Base-by-base conservation (phyloP, 2,113 vertebrate genomes). In the Tachycineta bicolor region DNA sequence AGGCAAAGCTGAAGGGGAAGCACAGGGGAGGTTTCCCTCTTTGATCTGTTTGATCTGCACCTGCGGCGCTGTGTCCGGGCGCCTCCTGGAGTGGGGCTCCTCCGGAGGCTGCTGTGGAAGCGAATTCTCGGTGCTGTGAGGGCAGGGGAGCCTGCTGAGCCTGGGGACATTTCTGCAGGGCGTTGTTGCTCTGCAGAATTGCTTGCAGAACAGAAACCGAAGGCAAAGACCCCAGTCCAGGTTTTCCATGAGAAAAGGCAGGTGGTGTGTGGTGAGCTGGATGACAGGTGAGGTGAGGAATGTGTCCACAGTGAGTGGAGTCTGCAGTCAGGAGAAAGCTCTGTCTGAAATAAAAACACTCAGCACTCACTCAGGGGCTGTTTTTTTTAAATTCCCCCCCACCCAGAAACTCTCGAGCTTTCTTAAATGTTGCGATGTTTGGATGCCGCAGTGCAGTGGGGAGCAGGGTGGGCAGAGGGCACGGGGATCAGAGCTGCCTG, bases 361-460 rank as follows among this genome's bases (percentile, higher is more conserved):
- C 2, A 1, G 31, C 44, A 14, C 33, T 20, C 6, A 2, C 2
- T 12, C 69, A 34, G 4, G 2, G 7, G 47, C 52, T 64, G 0
- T 7, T 52, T 46, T 52, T 46, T 21, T 20, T 4, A 4, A 9
- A 14, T 28, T 23, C 29, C 24, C 11, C 17, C 34, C 25, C 17
- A 37, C 37, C 26, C 12, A 4, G 39, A 29, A 55, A 21, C 23
- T 95, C 64, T 41, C 24, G 1, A 8, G 12, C 2, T 5, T 43
- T 73, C 14, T 59, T 69, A 4, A 87, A 62, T 37, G 58, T 64
- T 12, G 56, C 20, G 12, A 33, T 22, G 29, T 17, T 76, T 70
- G 68, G 82, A 23, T 60, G 52, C 22, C 56, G 41, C 9, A 11
- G 0, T 23, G 53, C 25, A 49, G 50, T 50, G 50, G 39, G 56